Evolutionary conservation across 1,140 invertebrate genomes (phyloP).

Genomic region (Eubasilissa regina): DNA sequence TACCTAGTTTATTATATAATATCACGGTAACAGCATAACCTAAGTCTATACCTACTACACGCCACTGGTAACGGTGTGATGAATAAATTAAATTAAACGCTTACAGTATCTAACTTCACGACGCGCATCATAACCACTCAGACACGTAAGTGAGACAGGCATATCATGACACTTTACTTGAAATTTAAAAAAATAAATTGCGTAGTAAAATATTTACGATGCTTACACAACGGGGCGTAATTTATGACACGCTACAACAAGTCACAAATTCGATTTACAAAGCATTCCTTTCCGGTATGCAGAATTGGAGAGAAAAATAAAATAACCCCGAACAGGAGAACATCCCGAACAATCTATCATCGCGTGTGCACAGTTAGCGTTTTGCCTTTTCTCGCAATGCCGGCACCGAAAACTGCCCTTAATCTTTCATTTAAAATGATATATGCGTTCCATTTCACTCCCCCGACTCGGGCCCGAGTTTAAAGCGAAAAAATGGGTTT

Average conservation of each 20-base stretch:
- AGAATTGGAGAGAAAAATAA: slow-evolving; percentile 9
- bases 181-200: no score
- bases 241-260: background rate
- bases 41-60: no score
- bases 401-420: slow-evolving; percentile 54
- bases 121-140: no score
- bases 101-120: no score
- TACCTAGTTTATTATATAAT: no score
- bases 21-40: no score
- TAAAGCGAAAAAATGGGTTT: slow-evolving; percentile 48
- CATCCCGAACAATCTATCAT: slow-evolving; percentile 56
- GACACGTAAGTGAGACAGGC: no score
- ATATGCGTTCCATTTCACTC: slow-evolving; percentile 58
- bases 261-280: slow-evolving; percentile 30
- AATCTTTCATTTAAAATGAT: slow-evolving; percentile 61
- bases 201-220: background rate
- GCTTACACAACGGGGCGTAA: no score
- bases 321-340: slow-evolving; percentile 20
- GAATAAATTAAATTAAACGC: no score
- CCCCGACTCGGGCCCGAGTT: slow-evolving; percentile 42
- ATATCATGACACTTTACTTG: no score
- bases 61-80: no score
- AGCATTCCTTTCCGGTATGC: slow-evolving; percentile 3
- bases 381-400: slow-evolving; percentile 49
- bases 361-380: slow-evolving; percentile 57